phyloP scores from a whole-genome alignment of 92 coral and sea anemone species.

The Phenganax marumi region DNA sequence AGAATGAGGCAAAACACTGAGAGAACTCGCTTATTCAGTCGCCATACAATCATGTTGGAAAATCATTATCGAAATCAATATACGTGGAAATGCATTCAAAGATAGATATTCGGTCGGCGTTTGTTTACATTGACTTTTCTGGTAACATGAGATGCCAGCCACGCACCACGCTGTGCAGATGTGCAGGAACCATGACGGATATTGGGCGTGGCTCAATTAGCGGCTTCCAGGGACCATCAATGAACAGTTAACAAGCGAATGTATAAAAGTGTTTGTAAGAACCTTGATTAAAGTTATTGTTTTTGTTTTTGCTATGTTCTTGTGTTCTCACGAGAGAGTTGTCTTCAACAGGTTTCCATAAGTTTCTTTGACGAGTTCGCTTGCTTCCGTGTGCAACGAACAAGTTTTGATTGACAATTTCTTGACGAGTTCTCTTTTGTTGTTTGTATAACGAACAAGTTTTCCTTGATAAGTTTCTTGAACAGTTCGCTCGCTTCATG shows the following conservation, averaged over 20 bases:
- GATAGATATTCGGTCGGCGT: conserved; percentile 13
- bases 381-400: too few relatives aligned
- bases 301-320: too few relatives aligned
- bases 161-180: not conserved
- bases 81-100: conserved; percentile 10
- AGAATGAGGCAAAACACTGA: not conserved
- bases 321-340: too few relatives aligned
- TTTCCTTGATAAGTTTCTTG: too few relatives aligned
- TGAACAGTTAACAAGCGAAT: not conserved
- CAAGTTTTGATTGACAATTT: too few relatives aligned
- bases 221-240: not conserved
- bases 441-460: too few relatives aligned
- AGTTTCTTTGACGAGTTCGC: too few relatives aligned
- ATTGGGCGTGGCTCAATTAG: conserved; percentile 27
- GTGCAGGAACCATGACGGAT: conserved; percentile 9
- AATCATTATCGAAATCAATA: conserved; percentile 15
- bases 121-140: conserved; percentile 18
- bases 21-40: conserved; percentile 8
- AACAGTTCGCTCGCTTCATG: too few relatives aligned
- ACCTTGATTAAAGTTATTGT: too few relatives aligned
- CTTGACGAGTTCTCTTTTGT: too few relatives aligned
- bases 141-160: not conserved
- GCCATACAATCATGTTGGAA: conserved; percentile 28
- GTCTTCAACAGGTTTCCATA: too few relatives aligned
- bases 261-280: too few relatives aligned